Evolutionary conservation across 1,140 invertebrate species (phyloP).

Genomic region (Episyrphus balteatus): DNA sequence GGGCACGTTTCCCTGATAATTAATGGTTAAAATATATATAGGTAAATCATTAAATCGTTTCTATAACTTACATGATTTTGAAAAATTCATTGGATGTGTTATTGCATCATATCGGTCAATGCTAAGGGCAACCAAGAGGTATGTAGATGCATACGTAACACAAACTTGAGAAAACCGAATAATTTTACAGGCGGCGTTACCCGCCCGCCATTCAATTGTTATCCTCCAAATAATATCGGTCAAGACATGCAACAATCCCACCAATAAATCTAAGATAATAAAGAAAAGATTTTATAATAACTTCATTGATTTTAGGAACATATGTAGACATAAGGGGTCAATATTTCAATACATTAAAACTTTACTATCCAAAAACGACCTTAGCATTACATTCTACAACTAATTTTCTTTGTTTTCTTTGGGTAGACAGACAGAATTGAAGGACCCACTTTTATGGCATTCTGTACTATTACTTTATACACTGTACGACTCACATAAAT

Average conservation of each 20-base stretch:
- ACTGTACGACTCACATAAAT: no score
- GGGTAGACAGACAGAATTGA: background rate
- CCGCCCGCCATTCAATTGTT: conserved; percentile 74
- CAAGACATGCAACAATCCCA: conserved; percentile 74
- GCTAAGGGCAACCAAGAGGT: conserved; percentile 86
- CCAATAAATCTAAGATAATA: conserved; percentile 60
- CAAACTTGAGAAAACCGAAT: conserved; percentile 69
- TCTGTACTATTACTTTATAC: no score
- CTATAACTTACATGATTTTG: conserved; percentile 74
- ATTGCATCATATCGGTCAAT: conserved; percentile 93
- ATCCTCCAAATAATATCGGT: conserved; percentile 81
- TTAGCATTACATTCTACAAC: background rate
- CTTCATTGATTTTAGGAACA: conserved; percentile 1
- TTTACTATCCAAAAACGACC: background rate
- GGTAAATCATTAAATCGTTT: background rate
- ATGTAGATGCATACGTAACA: conserved; percentile 88
- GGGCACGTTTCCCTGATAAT: conserved; percentile 66
- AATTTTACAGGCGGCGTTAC: conserved; percentile 79
- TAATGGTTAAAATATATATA: conserved; percentile 1
- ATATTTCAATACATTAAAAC: background rate
- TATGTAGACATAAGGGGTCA: background rate
- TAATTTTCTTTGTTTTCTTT: background rate
- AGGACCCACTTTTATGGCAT: no score
- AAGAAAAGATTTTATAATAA: conserved; percentile 32
- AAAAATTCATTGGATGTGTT: conserved; percentile 90